These are phyloP conservation scores for Xenopus borealis DNA, from an alignment of 2,113 vertebrate species.

Conservation along the genomic window DNA sequence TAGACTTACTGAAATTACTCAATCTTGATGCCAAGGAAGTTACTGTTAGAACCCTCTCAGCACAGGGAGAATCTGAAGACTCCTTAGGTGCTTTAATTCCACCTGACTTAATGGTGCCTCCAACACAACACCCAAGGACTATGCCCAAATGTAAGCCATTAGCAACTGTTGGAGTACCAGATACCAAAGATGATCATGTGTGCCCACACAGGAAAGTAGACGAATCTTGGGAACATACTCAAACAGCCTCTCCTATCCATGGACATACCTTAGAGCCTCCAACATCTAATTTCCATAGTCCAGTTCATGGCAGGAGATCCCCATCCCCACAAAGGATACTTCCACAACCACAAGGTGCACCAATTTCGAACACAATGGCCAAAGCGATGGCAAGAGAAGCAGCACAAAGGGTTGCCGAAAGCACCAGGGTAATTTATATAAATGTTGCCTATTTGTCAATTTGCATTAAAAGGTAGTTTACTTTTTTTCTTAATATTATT, in stretches of 20 bases:
- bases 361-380: slow-evolving; percentile 83
- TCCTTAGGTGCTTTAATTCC: slow-evolving; percentile 77
- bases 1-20: slow-evolving; percentile 82
- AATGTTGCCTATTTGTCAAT: neutral
- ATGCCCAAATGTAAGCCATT: slow-evolving; percentile 79
- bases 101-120: slow-evolving; percentile 82
- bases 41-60: slow-evolving; percentile 87
- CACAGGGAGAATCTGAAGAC: slow-evolving; percentile 90
- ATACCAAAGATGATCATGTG: slow-evolving; percentile 90
- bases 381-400: slow-evolving; percentile 96
- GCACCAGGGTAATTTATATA: slow-evolving; percentile 72
- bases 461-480: too few relatives aligned
- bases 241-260: slow-evolving; percentile 60
- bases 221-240: slow-evolving; percentile 82
- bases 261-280: slow-evolving; percentile 78
- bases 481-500: too few relatives aligned
- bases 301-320: slow-evolving; percentile 66
- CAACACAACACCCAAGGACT: slow-evolving; percentile 69
- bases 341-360: slow-evolving; percentile 90
- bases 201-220: slow-evolving; percentile 63
- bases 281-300: slow-evolving; percentile 63
- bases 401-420: slow-evolving; percentile 85
- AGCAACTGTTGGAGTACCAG: slow-evolving; percentile 77
- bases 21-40: slow-evolving; percentile 81
- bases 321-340: slow-evolving; percentile 92